These are phyloP conservation scores for Pseudorasbora parva DNA, from an alignment of 2,113 vertebrate species.

Conservation along the genomic window DNA sequence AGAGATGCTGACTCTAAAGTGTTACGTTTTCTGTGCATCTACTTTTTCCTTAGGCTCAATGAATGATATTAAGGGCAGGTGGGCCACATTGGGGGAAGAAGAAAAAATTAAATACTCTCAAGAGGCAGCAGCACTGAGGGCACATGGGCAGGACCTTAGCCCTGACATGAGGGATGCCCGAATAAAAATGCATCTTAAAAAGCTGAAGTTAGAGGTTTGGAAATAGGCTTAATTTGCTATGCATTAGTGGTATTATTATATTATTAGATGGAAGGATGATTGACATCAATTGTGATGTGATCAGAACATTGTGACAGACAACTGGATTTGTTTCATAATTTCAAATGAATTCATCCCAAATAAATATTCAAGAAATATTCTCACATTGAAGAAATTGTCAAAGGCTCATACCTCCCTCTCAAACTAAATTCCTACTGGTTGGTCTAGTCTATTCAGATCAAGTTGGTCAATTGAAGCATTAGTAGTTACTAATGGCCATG, in stretches of 20 bases:
- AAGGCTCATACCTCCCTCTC: too few relatives aligned
- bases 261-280: not conserved
- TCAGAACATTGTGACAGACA: too few relatives aligned
- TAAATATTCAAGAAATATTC: too few relatives aligned
- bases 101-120: not conserved
- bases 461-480: not conserved
- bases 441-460: not conserved
- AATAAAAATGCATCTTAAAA: not conserved
- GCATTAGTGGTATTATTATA: not conserved
- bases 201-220: not conserved
- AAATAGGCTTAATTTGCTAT: not conserved
- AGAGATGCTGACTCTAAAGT: not conserved
- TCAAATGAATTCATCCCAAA: too few relatives aligned
- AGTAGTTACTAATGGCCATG: not conserved
- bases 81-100: not conserved
- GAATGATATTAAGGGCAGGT: not conserved
- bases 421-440: too few relatives aligned
- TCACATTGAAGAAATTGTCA: conserved; percentile 2
- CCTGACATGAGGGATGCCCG: not conserved
- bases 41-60: not conserved
- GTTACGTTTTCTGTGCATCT: not conserved
- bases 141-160: not conserved
- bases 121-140: not conserved
- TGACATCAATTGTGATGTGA: not conserved
- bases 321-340: too few relatives aligned